Base-by-base conservation (phyloP, 2,113 vertebrate species). In the Myrmophylax atrothorax region DNA sequence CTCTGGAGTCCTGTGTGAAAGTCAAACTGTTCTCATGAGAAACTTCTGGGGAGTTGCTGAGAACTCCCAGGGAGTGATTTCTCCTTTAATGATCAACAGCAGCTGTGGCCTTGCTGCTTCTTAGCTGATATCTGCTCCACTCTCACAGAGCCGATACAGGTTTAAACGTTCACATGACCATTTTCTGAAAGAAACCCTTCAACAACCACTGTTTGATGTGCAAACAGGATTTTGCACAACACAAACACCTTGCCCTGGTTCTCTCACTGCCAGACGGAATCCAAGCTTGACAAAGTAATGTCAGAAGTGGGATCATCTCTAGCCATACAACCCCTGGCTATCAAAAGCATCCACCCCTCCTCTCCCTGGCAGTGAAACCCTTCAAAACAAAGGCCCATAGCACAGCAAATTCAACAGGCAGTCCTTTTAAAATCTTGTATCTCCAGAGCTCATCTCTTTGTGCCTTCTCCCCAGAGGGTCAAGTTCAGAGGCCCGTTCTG, bases 401-500 rank as follows among this genome's bases (percentile, higher is more conserved):
- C 52, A 56, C 23, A 85, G 40, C 18, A 73, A 75, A 46, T 28
- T 59, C 37, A 42, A 18, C 5, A 75, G 26, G 10, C 35, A 60
- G 40, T 31, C 20, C 26, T 40, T 74, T 50, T 31, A 53, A 79
- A 84, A 87, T 49, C 46, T 46, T 15, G 0, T 33, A 4, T 77
- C 86, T 80, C 38, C 55, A 79, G 63, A 49, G 9, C 23, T 62
- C 5, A 1, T 49, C 8, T 69, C 60, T 76, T 72, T 1, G 0
- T 47, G 7, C 5, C 56, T 64, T 5, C 12, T 60, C 18, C 49
- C 18, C 0, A 2, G 4, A 52, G 44, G 15, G 18, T 33, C 25
- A 0, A 0, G 3, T 53, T 73, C 62, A 85, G 55, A 82, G 35
- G 18, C 8, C 15, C 1, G 2, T 58, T 78, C 31, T 69, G 19